Evolutionary conservation across 1,140 invertebrate genomes (phyloP).

Genomic region (Orchesella cincta): DNA sequence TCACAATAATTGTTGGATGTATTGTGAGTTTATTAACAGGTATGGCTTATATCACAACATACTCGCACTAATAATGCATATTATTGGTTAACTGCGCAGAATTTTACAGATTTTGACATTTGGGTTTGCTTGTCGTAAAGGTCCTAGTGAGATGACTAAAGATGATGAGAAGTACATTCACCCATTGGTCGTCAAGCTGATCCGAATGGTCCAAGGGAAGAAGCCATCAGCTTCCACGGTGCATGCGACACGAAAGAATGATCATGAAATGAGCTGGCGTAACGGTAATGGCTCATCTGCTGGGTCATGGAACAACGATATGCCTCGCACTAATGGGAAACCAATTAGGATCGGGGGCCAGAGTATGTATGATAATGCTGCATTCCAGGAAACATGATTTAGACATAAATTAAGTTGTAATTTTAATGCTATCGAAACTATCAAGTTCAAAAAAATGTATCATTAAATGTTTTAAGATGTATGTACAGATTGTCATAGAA

Average conservation of each 20-base stretch:
- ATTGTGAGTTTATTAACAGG: slow-evolving; percentile 17
- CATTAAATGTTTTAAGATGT: too few relatives aligned
- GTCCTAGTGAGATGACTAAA: slow-evolving; percentile 26
- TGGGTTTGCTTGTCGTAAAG: background rate
- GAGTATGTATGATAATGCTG: background rate
- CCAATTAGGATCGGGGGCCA: background rate
- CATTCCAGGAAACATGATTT: slow-evolving; percentile 4
- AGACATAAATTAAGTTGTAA: too few relatives aligned
- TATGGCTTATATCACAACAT: background rate
- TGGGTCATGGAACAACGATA: background rate
- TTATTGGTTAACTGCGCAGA: too few relatives aligned
- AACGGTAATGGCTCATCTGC: background rate
- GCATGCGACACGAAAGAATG: background rate
- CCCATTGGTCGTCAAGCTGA: slow-evolving; percentile 8
- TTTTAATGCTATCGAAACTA: too few relatives aligned
- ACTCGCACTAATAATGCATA: too few relatives aligned
- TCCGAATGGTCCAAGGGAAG: background rate
- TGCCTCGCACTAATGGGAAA: background rate
- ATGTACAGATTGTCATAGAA: too few relatives aligned
- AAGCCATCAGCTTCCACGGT: too few relatives aligned
- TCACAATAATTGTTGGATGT: slow-evolving; percentile 13
- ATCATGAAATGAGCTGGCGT: slow-evolving; percentile 20
- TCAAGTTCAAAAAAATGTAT: too few relatives aligned
- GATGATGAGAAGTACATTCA: slow-evolving; percentile 34
- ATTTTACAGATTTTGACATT: background rate